Percentiles rank a stretch among this genome's conserved stretches.
Evolutionary conservation across 2,888 invertebrate genomes (phyloP).

Genomic region (Athetis lepigone): DNA sequence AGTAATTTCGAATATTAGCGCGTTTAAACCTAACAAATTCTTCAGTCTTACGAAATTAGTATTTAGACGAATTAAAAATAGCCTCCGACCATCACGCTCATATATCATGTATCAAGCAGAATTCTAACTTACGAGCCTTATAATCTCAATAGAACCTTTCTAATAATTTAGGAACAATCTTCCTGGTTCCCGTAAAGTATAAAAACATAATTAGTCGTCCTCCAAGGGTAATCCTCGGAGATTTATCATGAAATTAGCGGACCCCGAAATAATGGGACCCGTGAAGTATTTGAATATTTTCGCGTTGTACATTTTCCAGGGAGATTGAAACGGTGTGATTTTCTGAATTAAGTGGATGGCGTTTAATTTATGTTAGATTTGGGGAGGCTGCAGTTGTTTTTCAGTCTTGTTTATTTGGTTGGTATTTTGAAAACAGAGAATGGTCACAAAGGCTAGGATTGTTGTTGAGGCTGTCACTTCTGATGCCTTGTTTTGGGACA

Average conservation of each 20-base stretch:
- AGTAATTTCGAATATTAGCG: too few species aligned
- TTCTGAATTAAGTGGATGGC: conserved; percentile 17
- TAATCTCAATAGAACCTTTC: conserved; percentile 36
- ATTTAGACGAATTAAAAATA: too few species aligned
- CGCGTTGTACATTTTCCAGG: conserved; percentile 55
- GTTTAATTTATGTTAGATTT: conserved; percentile 19
- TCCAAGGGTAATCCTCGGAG: conserved; percentile 71
- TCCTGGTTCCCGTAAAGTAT: conserved; percentile 57
- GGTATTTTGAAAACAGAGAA: background rate
- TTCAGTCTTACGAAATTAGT: too few species aligned
- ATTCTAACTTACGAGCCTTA: conserved; percentile 29
- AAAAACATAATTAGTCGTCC: conserved; percentile 73
- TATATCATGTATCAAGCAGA: too few species aligned
- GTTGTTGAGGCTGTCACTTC: too few species aligned
- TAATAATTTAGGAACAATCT: conserved; percentile 63
- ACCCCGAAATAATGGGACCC: conserved; percentile 65
- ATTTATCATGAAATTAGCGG: conserved; percentile 73
- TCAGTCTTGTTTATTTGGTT: background rate
- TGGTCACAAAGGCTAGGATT: too few species aligned
- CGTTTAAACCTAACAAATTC: too few species aligned
- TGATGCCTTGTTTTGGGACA: too few species aligned
- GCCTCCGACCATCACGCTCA: too few species aligned
- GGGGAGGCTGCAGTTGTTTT: background rate
- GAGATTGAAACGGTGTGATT: conserved; percentile 36
- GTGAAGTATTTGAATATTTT: conserved; percentile 63